These are phyloP conservation scores for Dasysyrphus albostriatus DNA, from an alignment of 2,888 invertebrate species.

Conservation along the genomic window DNA sequence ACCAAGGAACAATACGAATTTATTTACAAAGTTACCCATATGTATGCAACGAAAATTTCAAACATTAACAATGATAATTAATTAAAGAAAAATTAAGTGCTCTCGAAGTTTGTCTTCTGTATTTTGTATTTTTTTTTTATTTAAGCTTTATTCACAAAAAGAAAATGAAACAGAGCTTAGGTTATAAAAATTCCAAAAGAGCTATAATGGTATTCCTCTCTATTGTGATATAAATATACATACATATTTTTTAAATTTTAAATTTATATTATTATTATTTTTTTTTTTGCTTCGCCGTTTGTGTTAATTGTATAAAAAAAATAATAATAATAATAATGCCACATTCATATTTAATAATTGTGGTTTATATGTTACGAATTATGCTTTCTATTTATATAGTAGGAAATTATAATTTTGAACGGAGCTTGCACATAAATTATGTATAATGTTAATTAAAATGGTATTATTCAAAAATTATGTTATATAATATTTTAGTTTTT, in stretches of 20 bases:
- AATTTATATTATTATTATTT: conserved; percentile 61
- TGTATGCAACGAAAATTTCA: conserved; percentile 93
- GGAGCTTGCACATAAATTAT: conserved; percentile 43
- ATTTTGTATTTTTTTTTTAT: conserved; percentile 20
- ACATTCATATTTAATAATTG: conserved; percentile 3
- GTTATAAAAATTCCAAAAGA: conserved; percentile 59
- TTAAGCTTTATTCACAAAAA: conserved; percentile 37
- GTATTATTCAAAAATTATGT: conserved; percentile 65
- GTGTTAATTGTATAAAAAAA: conserved; percentile 36
- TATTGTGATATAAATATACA: conserved; percentile 80
- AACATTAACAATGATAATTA: conserved; percentile 87
- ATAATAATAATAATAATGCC: conserved; percentile 3
- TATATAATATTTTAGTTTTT: conserved; percentile 35
- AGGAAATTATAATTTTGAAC: conserved; percentile 25
- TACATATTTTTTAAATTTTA: conserved; percentile 46
- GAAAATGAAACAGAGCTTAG: conserved; percentile 34
- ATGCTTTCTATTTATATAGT: conserved; percentile 46
- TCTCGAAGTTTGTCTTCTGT: conserved; percentile 17
- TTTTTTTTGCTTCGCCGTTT: conserved; percentile 63
- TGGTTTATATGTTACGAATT: conserved; percentile 28
- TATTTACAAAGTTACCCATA: conserved; percentile 94
- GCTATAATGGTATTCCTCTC: conserved; percentile 74
- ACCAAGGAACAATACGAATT: conserved; percentile 96
- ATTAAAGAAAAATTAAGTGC: conserved; percentile 9
- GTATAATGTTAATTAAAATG: conserved; percentile 34